These are phyloP conservation scores for Leptopilina boulardi DNA, from an alignment of 1,140 invertebrate genomes.

Conservation along the genomic window DNA sequence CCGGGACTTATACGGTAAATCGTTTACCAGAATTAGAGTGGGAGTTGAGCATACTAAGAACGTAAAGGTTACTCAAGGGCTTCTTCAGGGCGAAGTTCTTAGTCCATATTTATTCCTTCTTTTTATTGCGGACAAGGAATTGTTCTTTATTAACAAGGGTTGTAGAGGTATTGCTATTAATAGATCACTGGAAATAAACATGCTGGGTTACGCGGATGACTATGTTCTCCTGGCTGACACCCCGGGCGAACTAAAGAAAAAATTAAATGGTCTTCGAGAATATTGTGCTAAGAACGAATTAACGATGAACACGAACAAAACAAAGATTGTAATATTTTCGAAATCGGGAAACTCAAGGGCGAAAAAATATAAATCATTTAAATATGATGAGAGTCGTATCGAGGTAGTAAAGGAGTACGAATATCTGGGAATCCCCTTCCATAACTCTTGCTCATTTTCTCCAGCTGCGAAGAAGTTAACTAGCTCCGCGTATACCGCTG, in stretches of 20 bases:
- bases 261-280: not conserved
- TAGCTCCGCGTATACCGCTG: not conserved
- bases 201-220: not conserved
- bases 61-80: not conserved
- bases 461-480: not conserved
- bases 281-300: too few relatives aligned
- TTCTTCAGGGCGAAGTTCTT: not conserved
- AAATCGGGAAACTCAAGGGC: too few relatives aligned
- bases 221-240: too few relatives aligned
- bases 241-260: not conserved
- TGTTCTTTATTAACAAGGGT: not conserved
- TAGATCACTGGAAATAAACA: not conserved
- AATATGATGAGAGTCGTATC: too few relatives aligned
- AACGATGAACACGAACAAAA: too few relatives aligned
- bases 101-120: not conserved
- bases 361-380: too few relatives aligned
- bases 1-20: not conserved
- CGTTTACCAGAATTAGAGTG: constrained; percentile 15
- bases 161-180: not conserved
- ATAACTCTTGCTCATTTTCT: not conserved
- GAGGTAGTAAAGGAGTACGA: too few relatives aligned
- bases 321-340: too few relatives aligned
- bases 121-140: not conserved
- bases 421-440: not conserved
- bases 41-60: not conserved